Percentiles rank a stretch among this genome's conserved stretches.
Conservation (phyloP, 2,113 vertebrate species). For the Lontra canadensis region DNA sequence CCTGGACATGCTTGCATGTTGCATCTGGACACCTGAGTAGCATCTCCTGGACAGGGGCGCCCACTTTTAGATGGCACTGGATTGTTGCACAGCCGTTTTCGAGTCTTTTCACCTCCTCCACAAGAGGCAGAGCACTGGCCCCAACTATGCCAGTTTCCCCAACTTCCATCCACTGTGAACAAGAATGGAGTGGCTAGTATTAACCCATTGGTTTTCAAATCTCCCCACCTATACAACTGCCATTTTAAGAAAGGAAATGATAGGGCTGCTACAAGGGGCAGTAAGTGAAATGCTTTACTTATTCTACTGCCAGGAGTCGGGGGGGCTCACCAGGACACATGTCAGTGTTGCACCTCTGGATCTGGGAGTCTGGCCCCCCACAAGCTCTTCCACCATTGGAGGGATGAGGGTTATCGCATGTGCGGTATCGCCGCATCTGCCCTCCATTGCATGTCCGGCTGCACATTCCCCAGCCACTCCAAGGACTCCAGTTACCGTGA, state of each 20-base stretch:
- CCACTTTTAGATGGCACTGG: slow-evolving; percentile 86
- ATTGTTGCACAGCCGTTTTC: slow-evolving; percentile 89
- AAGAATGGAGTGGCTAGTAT: not conserved
- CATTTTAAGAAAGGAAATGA: not conserved
- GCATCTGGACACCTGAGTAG: slow-evolving; percentile 93
- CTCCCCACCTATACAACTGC: not conserved
- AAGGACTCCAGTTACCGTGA: slow-evolving; percentile 94
- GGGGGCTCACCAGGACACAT: slow-evolving; percentile 89
- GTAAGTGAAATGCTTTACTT: not conserved
- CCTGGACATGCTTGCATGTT: slow-evolving; percentile 93
- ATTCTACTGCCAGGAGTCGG: fast-evolving
- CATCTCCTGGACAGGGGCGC: slow-evolving; percentile 92
- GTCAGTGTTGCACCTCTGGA: slow-evolving; percentile 89
- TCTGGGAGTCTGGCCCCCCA: slow-evolving; percentile 91
- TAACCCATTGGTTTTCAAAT: not conserved
- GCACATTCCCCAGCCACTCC: slow-evolving; percentile 95
- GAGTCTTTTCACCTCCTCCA: slow-evolving; percentile 91
- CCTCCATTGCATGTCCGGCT: slow-evolving; percentile 94
- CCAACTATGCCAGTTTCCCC: slow-evolving; percentile 95
- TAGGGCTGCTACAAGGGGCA: not conserved
- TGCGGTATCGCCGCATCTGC: slow-evolving; percentile 91
- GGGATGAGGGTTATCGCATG: slow-evolving; percentile 93
- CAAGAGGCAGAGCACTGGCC: slow-evolving; percentile 92
- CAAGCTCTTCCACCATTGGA: slow-evolving; percentile 92
- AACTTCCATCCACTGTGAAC: slow-evolving; percentile 92